Conservation (phyloP, 2,888 invertebrate species). For the Drosophila nr. perissopoda region DNA sequence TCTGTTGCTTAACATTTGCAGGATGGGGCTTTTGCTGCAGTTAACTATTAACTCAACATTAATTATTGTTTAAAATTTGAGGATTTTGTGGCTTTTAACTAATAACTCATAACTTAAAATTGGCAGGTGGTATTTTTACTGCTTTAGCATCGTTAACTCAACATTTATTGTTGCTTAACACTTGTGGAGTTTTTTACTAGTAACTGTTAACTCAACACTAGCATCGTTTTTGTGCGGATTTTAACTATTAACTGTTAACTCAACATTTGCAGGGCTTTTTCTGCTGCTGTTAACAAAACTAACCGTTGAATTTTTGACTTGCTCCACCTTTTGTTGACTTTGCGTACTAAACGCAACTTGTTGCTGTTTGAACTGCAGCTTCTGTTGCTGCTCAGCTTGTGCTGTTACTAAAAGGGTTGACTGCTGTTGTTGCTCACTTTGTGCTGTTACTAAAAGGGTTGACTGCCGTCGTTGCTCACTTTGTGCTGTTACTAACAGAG, state of each 20-base stretch:
- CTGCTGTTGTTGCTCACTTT: conserved; percentile 7
- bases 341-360: conserved; percentile 20
- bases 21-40: neutral
- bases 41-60: neutral
- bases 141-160: neutral
- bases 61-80: neutral
- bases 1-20: neutral
- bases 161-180: neutral
- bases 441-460: neutral
- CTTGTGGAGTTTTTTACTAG: neutral
- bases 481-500: neutral
- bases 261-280: neutral
- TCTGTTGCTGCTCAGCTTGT: neutral
- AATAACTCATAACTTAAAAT: too few species aligned
- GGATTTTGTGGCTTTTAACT: neutral
- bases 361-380: neutral
- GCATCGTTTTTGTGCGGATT: neutral
- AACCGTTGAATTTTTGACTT: neutral
- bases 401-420: neutral
- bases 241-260: neutral
- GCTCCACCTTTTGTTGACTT: conserved; percentile 10
- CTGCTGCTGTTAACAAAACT: neutral
- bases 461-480: conserved; percentile 1
- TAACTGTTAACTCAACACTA: neutral
- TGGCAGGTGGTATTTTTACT: too few species aligned